Evolutionary conservation across 2,797 vertebrate species (phyloP), one percentile per base, ranked within the genome.

Genomic region (Muscicapa comitata): DNA sequence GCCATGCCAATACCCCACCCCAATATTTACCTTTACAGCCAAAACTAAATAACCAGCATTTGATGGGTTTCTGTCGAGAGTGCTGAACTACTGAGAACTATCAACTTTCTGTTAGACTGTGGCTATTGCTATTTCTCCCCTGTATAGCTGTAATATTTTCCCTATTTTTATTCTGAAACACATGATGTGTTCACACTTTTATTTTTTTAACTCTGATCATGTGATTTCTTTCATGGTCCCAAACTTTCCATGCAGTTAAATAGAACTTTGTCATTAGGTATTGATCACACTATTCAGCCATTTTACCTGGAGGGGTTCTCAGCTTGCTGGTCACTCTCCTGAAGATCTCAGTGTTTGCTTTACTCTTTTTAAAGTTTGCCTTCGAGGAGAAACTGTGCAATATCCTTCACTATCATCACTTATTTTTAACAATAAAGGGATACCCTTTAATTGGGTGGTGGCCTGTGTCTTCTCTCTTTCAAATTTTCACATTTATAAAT

Each of bases 141-240:
- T 40, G 1, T 26, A 6, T 9, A 37, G 4, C 8, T 65, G 29
- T 65, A 47, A 33, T 61, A 15, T 85, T 87, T 74, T 35, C 17
- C 33, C 6, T 61, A 1, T 43, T 78, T 74, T 81, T 6, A 5
- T 28, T 78, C 23, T 63, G 59, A 57, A 78, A 21, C 21, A 61
- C 9, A 15, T n/a, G 1, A 12, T 61, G 4, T 33, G 11, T 29
- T 61, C 13, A 12, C 23, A 15, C 7, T 57, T 4, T 0, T 71
- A 0, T 21, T 75, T 72, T 75, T 71, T 15, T 15, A 51, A 0
- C 13, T 63, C 18, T 43, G 6, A 40, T 13, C 12, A 10, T 17
- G 21, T 2, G 16, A 20, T 38, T 47, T 68, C 63, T 38, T 67
- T 31, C 28, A 13, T 1, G 1, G 8, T 70, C 21, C 8, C 3